Conservation (phyloP, 1,140 invertebrate species). For the Trichonephila clavipes region DNA sequence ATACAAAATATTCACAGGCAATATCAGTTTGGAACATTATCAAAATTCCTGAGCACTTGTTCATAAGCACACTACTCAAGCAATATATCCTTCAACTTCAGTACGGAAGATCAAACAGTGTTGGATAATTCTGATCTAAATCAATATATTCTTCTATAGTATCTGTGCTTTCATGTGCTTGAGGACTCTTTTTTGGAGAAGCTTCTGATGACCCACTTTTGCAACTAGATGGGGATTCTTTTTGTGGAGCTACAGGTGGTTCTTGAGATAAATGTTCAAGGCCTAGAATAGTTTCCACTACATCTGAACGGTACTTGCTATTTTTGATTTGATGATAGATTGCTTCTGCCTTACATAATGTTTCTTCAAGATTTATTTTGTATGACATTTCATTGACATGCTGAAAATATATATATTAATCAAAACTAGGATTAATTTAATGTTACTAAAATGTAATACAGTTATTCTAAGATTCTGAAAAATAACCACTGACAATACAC, state of each 20-base stretch:
- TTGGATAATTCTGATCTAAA: conserved; percentile 62
- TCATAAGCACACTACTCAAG: conserved; percentile 21
- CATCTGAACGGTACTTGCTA: conserved; percentile 78
- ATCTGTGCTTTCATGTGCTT: conserved; percentile 55
- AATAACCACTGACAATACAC: too few relatives aligned
- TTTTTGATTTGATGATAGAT: conserved; percentile 91
- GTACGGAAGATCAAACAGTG: conserved; percentile 64
- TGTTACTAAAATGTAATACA: too few relatives aligned
- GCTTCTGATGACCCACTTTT: neutral
- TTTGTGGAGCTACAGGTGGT: neutral
- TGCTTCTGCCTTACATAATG: conserved; percentile 91
- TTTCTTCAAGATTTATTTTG: conserved; percentile 89
- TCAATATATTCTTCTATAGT: conserved; percentile 69
- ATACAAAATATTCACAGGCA: conserved; percentile 32
- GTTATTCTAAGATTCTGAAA: too few relatives aligned
- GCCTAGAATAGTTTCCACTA: conserved; percentile 73
- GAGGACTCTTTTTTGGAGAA: neutral
- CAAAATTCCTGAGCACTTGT: conserved; percentile 59
- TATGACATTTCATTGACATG: conserved; percentile 96
- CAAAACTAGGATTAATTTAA: too few relatives aligned
- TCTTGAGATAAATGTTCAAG: conserved; percentile 8
- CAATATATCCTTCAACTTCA: neutral
- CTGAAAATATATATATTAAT: conserved; percentile 83
- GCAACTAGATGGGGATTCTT: neutral
- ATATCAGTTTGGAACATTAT: neutral